Conservation (phyloP, 92 coral and sea anemone genomes). For the Phenganax subtilis region DNA sequence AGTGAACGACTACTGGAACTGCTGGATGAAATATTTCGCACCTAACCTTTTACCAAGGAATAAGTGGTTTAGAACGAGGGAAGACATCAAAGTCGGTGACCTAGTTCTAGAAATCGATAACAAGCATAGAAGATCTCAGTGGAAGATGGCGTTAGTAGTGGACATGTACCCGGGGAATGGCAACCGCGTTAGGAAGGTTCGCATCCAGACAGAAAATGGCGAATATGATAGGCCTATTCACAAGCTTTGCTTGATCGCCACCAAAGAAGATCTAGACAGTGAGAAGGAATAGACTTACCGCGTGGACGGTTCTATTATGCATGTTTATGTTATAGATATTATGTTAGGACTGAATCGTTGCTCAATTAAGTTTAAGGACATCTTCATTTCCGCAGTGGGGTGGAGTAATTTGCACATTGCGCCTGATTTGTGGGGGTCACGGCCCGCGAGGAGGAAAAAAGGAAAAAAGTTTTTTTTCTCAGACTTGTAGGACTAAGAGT, state of each 20-base stretch:
- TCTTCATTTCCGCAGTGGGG: conserved; percentile 10
- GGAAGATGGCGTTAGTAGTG: background rate
- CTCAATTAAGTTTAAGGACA: background rate
- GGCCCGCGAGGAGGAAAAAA: too few relatives aligned
- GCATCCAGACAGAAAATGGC: background rate
- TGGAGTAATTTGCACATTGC: background rate
- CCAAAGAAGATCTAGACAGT: background rate
- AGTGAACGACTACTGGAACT: conserved; percentile 21
- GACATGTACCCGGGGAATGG: background rate
- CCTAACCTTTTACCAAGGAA: conserved; percentile 6
- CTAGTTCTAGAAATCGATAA: background rate
- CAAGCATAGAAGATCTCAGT: background rate
- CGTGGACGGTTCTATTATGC: background rate
- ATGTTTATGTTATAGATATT: background rate
- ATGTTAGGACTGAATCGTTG: background rate
- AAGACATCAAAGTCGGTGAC: conserved; percentile 7
- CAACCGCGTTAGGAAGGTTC: background rate
- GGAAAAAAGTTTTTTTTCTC: too few relatives aligned
- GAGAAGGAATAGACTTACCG: background rate
- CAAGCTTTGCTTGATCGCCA: background rate
- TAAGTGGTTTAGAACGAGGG: background rate
- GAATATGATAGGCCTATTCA: background rate
- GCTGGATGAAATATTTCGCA: conserved; percentile 18
- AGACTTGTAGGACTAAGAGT: too few relatives aligned
- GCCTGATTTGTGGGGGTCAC: too few relatives aligned